phyloP scores from a whole-genome alignment of 2,888 invertebrate species.

The Chironomus tentans region DNA sequence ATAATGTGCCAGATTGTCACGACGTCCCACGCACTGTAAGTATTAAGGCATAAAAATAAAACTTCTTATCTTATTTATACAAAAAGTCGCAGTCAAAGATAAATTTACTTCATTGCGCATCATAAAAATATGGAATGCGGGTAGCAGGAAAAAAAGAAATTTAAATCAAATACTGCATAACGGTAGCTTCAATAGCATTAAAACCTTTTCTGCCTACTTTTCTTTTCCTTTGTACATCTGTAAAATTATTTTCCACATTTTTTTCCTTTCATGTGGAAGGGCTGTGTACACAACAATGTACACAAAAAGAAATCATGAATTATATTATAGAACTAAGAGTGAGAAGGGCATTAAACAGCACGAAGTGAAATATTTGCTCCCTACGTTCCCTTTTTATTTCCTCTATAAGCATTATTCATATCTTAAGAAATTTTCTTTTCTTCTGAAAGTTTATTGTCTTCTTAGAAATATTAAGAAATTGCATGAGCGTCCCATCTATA shows the following conservation, averaged over 20 bases:
- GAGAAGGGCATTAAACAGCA: neutral
- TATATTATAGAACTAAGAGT: neutral
- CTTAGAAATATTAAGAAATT: neutral
- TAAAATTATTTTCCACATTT: no score
- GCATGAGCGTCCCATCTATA: neutral
- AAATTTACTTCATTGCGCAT: neutral
- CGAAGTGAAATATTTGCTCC: neutral
- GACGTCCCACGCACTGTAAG: slow-evolving; percentile 56
- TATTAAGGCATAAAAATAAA: slow-evolving; percentile 28
- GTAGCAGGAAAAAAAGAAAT: neutral
- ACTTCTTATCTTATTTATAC: neutral
- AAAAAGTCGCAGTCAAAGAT: neutral
- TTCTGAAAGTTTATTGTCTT: neutral
- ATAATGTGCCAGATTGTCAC: slow-evolving; percentile 59
- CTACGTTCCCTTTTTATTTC: neutral
- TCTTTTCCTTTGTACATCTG: no score
- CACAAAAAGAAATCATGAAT: neutral
- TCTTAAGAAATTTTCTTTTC: neutral
- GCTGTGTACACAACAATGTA: neutral
- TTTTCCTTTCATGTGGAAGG: neutral
- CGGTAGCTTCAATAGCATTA: neutral
- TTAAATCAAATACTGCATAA: neutral
- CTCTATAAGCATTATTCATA: neutral
- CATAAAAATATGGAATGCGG: neutral
- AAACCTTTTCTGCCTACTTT: neutral